Base-by-base conservation (phyloP, 2,113 vertebrate species). In the Oryzias javanicus region DNA sequence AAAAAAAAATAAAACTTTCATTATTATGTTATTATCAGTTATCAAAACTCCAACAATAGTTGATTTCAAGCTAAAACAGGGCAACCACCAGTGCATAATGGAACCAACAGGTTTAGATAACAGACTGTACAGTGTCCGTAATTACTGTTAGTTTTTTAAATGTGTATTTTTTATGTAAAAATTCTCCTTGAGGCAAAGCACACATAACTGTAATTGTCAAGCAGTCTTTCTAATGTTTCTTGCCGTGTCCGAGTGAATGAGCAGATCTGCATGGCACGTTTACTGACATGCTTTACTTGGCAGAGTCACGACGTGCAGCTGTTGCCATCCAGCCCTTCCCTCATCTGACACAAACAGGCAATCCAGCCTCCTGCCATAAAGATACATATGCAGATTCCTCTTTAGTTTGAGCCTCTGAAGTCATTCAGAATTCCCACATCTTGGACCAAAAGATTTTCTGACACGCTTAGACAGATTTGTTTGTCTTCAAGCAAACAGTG, bases 281-380 rank as follows among this genome's bases (percentile, higher is more conserved):
- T 69, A 57, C 29, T 67, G 73, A 72, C 75, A 78, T 69, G 78
- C 73, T 60, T 75, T 68, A 56, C 78, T 76, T 74, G 79, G 71
- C 74, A 78, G 57, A 71, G 70, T 68, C 46, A 10, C 71, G 16
- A 51, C 52, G 52, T 78, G 74, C 80, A 84, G 82, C 80, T 85
- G 84, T 81, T 84, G 54, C 68, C 78, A 60, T 71, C 19, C 70
- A 76, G 78, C 73, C 60, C 61, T 75, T 69, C 73, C 60, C 64
- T 67, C 57, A 64, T 50, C 47, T 75, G 72, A 82, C 74, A 80
- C 74, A 79, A 71, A 56, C 57, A 70, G 60, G 58, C 72, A 59
- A 44, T 74, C 55, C 49, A 62, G 42, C 45, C 54, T 22, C 42
- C 54, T 12, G 5, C 67, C 61, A 68, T 62, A 53, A 17, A 2